Evolutionary conservation across 2,113 vertebrate species (phyloP).

Genomic region (Orthochromis indermauri): DNA sequence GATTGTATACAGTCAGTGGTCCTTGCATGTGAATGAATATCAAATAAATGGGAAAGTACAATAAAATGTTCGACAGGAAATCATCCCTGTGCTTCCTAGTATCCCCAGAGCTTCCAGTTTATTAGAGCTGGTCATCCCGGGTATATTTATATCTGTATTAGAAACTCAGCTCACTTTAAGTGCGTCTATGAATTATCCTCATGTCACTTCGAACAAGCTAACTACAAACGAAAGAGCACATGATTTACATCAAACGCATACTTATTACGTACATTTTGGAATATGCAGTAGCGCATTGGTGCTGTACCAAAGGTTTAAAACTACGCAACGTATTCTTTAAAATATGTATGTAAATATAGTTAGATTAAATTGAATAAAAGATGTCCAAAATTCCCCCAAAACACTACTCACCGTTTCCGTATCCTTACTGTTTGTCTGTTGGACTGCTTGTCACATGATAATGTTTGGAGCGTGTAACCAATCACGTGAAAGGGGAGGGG

Average conservation of each 20-base stretch:
- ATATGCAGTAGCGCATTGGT: rapidly evolving
- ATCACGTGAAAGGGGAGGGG: neutral
- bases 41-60: neutral
- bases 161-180: neutral
- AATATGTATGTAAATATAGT: rapidly evolving
- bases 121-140: neutral
- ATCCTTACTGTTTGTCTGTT: constrained; percentile 7
- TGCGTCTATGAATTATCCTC: neutral
- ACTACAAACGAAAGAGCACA: neutral
- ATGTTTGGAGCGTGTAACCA: neutral
- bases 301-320: neutral
- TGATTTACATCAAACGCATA: neutral
- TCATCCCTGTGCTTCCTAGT: neutral
- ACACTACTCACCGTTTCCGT: constrained; percentile 13
- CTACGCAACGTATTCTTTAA: rapidly evolving
- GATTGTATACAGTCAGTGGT: neutral
- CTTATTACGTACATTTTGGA: neutral
- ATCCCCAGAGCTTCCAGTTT: neutral
- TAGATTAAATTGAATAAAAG: neutral
- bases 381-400: neutral
- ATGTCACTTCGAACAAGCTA: neutral
- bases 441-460: constrained; percentile 16
- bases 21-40: neutral
- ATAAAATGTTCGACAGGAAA: neutral
- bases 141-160: neutral